Base-by-base conservation (phyloP, 2,113 vertebrate genomes). In the Maccullochella peelii region DNA sequence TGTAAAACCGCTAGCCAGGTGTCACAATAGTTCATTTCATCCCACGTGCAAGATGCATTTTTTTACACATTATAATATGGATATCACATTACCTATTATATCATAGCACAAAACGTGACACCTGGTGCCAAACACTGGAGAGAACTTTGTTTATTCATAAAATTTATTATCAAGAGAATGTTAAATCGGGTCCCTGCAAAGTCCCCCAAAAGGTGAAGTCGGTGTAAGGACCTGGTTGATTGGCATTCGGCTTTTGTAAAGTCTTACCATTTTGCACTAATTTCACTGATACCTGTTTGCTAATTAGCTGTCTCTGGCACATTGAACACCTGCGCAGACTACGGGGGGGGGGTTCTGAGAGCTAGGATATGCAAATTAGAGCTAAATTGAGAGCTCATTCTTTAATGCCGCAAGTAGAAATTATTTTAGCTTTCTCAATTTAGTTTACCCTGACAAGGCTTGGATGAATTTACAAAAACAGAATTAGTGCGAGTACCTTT, bases 81-180 rank as follows among this genome's bases (percentile, higher is more conserved):
- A 55, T 8, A 33, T 63, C 25, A 66, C 27, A 82, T 69, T 52
- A 16, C 7, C 25, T 50, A 7, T 25, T 1, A 67, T 20, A 30
- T 69, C 30, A 69, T 82, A 27, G 8, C 38, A 67, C 55, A 69
- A 59, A 77, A 73, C 16, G 2, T 78, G 54, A 58, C 21, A 49
- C 21, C 1, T 33, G 8, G 18, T 66, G 52, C 40, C 69, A 30
- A 55, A 47, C 58, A 14, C 47, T 66, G 10, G n/a, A n/a, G 2
- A 68, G 23, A 77, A 36, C 67, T 68, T 71, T 50, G 82, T 79
- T 66, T 68, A 77, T 83, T 80, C n/a, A 83, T 83, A 21, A 21
- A 4, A 42, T 58, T 55, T 44, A 63, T 69, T 58, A 68, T 73
- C n/a, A 73, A 57, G 40, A 52, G 42, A 55, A 73, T 63, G 63